Evolutionary conservation across 2,888 invertebrate genomes (phyloP).

Genomic region (Hoplodrina blanda): DNA sequence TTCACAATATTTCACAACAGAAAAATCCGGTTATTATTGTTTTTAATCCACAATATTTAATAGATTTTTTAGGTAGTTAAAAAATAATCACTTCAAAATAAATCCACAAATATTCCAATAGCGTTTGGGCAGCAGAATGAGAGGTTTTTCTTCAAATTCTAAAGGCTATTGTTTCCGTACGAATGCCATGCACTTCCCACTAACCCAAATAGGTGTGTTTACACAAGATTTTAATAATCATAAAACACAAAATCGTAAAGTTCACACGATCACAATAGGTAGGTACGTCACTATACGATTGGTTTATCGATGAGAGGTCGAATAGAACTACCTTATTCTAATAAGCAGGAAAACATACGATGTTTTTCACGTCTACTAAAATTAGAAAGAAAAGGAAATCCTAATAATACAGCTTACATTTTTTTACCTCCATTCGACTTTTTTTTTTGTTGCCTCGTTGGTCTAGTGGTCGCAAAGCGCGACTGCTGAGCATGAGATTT

Average conservation of each 20-base stretch:
- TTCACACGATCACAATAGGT: background rate
- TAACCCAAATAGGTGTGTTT: background rate
- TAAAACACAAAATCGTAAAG: conserved; percentile 10
- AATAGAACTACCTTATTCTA: background rate
- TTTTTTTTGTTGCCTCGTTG: too few species aligned
- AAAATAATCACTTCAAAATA: background rate
- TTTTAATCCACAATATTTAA: too few species aligned
- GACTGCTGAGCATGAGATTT: too few species aligned
- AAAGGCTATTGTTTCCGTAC: conserved; percentile 23
- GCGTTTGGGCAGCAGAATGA: background rate
- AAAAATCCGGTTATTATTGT: too few species aligned
- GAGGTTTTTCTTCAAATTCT: background rate
- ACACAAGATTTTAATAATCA: conserved; percentile 14
- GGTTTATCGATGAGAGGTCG: background rate
- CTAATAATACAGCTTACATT: too few species aligned
- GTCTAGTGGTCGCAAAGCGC: too few species aligned
- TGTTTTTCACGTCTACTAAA: too few species aligned
- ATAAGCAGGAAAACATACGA: too few species aligned
- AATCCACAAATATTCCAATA: background rate
- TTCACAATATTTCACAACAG: too few species aligned
- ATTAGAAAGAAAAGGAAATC: too few species aligned
- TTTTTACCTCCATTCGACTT: too few species aligned
- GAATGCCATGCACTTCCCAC: conserved; percentile 9
- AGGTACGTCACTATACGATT: background rate
- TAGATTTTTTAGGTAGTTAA: too few species aligned